Base-by-base conservation (phyloP, 2,113 vertebrate genomes). In the Sturnira hondurensis region DNA sequence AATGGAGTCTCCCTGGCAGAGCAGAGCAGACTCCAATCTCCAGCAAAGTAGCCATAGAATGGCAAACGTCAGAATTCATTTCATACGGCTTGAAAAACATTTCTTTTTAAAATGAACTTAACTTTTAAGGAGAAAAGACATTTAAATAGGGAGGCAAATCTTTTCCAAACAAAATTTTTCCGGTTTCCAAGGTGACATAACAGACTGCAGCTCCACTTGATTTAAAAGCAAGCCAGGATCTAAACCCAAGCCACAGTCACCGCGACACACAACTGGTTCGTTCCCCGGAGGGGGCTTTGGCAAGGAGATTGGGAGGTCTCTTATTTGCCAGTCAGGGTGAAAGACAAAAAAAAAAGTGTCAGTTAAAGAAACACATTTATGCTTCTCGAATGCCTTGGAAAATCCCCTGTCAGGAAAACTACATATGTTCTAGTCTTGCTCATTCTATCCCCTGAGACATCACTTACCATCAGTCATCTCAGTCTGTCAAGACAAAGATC, bases 361-460 rank as follows among this genome's bases (percentile, higher is more conserved):
- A 95, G 28, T 92, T 41, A 97, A 95, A 93, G 93, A 97, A 96
- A 93, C 73, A 33, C 67, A 93, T 80, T 41, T 68, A 91, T 77
- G 41, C 24, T 97, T 47, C 80, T 78, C 74, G 84, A 86, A 96
- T 81, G 56, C 41, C 63, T 91, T 96, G 86, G 96, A 97, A 97
- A 96, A 76, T 58, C 87, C 68, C 52, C 58, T 89, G 43, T 91
- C 54, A 88, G 85, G 56, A 93, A 87, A 73, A 71, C 22, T 33
- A 22, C 77, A 77, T 5, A 16, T 13, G 14, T 88, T 85, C 70
- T 73, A 13, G 31, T 33, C n/a, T 94, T 71, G 38, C 4, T 95
- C 63, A 50, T 96, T 96, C 96, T 90, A 88, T 70, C 61, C 96
- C 73, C 94, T 94, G 63, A 94, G 78, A 89, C n/a, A 52, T 92